Base-by-base conservation (phyloP, 2,797 vertebrate genomes). In the Rhynchonycteris naso region DNA sequence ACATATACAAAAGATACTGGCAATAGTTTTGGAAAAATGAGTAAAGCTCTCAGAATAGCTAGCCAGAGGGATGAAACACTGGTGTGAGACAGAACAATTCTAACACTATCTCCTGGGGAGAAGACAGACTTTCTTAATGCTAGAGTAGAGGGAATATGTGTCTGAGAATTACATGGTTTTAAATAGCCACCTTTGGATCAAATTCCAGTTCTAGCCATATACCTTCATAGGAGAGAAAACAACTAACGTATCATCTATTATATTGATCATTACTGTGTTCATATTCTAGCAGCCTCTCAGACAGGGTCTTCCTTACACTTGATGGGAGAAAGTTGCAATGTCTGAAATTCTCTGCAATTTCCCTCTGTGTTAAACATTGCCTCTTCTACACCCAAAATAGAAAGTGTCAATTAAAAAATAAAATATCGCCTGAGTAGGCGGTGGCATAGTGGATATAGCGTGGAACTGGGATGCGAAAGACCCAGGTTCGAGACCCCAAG, bases 21-120 rank as follows among this genome's bases (percentile, higher is more conserved):
- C 66, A 80, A 95, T 58, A 76, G 69, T 87, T 96, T 90, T 91
- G 35, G 72, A 65, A 86, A 97, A 96, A 92, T 93, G 72, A 94
- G 92, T 95, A 66, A 81, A 94, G 71, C 61, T 81, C 47, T 92
- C 63, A 91, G 84, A 95, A 95, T 65, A 91, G 81, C 71, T 90
- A 74, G 80, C 58, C 74, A 91, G 81, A 96, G 35, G 88, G 68
- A 82, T 21, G 83, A 94, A 76, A 88, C 59, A 71, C 22, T 84
- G 61, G 30, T n/a, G 10, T 81, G 80, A 84, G 19, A 59, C 66
- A 54, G 72, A 91, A 59, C 72, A 87, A 35, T 93, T 84, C 58
- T 79, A 93, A 91, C 11, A 35, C 38, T 30, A 26, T 85, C 80
- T 85, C 47, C 54, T 24, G 24, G 71, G 35, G 80, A 79, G 14